A percentile compares a stretch with the other conserved stretches of the same genome.
Evolutionary conservation across 2,888 invertebrate species (phyloP).

Genomic region (Xestia xanthographa): DNA sequence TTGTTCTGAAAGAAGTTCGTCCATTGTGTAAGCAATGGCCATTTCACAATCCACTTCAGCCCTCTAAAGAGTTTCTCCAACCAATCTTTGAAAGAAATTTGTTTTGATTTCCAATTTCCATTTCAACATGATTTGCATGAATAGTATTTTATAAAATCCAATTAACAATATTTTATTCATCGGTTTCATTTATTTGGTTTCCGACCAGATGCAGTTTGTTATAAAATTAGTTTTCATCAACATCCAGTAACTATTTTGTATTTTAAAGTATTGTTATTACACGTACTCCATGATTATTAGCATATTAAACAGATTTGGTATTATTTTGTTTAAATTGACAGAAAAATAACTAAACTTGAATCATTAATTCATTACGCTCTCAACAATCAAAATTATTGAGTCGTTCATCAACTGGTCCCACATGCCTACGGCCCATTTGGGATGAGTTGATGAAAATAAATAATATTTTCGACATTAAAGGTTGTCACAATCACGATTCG

Average conservation of each 20-base stretch:
- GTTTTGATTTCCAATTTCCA: conserved; percentile 26
- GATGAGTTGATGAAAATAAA: too few species aligned
- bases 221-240: neutral
- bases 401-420: too few species aligned
- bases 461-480: conserved; percentile 34
- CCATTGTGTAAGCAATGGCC: conserved; percentile 27
- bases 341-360: neutral
- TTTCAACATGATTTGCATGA: neutral
- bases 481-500: conserved; percentile 23
- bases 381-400: neutral
- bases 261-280: neutral
- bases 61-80: conserved; percentile 6
- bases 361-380: neutral
- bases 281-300: neutral
- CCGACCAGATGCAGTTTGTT: neutral
- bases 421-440: too few species aligned
- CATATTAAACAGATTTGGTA: neutral
- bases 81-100: conserved; percentile 2
- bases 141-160: conserved; percentile 22
- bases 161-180: conserved; percentile 5
- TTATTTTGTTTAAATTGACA: neutral
- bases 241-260: neutral
- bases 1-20: conserved; percentile 30
- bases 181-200: conserved; percentile 14
- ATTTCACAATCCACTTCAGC: conserved; percentile 40